A percentile compares a stretch with the other conserved stretches of the same genome.
Evolutionary conservation across 2,113 vertebrate species (phyloP).

Genomic region (Zapornia atra): DNA sequence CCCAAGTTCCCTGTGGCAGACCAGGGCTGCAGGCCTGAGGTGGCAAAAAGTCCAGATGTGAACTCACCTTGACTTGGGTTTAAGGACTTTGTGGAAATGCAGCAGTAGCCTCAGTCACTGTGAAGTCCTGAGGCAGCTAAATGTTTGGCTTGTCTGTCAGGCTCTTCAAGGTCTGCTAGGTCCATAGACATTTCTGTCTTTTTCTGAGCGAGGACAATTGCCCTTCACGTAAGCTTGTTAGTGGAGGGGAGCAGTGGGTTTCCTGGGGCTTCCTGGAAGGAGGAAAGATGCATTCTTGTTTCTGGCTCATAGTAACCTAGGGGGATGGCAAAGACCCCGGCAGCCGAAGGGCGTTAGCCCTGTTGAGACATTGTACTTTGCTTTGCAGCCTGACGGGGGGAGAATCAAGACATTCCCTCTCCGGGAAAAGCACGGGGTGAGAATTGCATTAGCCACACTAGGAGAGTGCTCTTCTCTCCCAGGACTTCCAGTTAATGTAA

Average conservation of each 20-base stretch:
- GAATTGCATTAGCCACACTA: constrained; percentile 41
- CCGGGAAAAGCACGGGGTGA: neutral
- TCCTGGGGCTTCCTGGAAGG: neutral
- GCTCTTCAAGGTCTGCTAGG: neutral
- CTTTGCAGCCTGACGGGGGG: neutral
- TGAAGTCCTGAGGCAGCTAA: neutral
- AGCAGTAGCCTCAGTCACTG: neutral
- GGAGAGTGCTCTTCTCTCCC: constrained; percentile 26
- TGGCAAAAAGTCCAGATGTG: neutral
- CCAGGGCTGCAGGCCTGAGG: neutral
- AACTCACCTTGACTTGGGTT: neutral
- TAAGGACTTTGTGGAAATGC: neutral
- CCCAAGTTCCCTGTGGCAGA: neutral
- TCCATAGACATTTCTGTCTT: neutral
- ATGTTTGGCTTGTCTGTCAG: neutral
- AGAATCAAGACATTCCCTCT: neutral
- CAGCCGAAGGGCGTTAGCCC: neutral
- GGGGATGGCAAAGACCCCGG: fast-evolving
- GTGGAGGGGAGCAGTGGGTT: neutral
- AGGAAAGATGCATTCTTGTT: neutral
- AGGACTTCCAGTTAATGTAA: constrained; percentile 38
- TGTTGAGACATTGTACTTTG: neutral
- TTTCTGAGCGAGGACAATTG: fast-evolving
- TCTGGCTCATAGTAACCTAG: neutral
- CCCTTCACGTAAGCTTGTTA: fast-evolving